phyloP scores from a whole-genome alignment of 2,113 vertebrate species.

The Plotosus lineatus region DNA sequence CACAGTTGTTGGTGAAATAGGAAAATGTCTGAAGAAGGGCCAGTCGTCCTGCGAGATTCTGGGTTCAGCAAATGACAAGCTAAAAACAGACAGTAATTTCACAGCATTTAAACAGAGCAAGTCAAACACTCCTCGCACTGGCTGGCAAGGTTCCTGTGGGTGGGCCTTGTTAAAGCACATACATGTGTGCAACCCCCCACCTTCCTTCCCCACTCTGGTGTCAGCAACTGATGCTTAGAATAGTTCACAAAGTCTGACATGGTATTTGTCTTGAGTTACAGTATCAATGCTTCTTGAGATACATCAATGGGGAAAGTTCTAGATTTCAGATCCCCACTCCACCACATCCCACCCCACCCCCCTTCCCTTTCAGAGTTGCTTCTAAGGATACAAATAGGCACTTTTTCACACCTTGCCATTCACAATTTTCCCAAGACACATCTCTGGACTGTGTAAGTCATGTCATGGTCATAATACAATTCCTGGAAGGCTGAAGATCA shows the following conservation, averaged over 20 bases:
- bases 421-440: slow-evolving; percentile 57
- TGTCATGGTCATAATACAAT: slow-evolving; percentile 46
- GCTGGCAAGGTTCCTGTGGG: slow-evolving; percentile 56
- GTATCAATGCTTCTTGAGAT: slow-evolving; percentile 67
- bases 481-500: slow-evolving; percentile 22
- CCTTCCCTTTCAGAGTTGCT: slow-evolving; percentile 41
- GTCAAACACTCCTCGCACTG: slow-evolving; percentile 53
- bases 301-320: slow-evolving; percentile 71
- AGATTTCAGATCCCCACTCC: no score
- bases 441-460: slow-evolving; percentile 39
- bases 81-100: slow-evolving; percentile 57
- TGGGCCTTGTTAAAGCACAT: slow-evolving; percentile 62
- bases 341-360: no score
- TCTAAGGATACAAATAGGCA: slow-evolving; percentile 59
- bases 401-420: slow-evolving; percentile 57
- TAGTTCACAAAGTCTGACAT: slow-evolving; percentile 80
- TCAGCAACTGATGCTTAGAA: slow-evolving; percentile 81
- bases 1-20: background rate
- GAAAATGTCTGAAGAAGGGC: slow-evolving; percentile 32
- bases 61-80: slow-evolving; percentile 26
- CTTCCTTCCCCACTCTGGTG: slow-evolving; percentile 58
- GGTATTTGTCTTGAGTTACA: slow-evolving; percentile 78
- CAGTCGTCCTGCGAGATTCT: background rate
- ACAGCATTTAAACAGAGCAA: slow-evolving; percentile 50
- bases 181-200: slow-evolving; percentile 49